Evolutionary conservation across 2,113 vertebrate species (phyloP).

Genomic region (Solea solea): DNA sequence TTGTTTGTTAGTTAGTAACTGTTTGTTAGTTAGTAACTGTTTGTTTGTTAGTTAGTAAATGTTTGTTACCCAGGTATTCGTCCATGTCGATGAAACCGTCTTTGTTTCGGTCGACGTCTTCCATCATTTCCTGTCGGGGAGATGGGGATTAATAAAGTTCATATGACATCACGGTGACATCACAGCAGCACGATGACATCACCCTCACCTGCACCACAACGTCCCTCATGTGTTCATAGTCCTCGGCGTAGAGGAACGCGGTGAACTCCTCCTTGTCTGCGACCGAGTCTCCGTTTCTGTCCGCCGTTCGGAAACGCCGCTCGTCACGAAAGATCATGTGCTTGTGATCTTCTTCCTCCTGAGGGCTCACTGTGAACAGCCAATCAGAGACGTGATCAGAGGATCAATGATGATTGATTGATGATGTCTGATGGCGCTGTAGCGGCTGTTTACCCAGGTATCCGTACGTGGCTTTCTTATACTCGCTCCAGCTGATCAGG

Average conservation of each 20-base stretch:
- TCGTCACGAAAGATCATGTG: slow-evolving; percentile 92
- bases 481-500: slow-evolving; percentile 87
- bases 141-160: too few relatives aligned
- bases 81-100: slow-evolving; percentile 92
- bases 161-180: background rate
- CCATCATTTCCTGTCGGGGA: slow-evolving; percentile 90
- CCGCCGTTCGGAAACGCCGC: slow-evolving; percentile 88
- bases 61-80: slow-evolving; percentile 89
- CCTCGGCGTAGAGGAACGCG: slow-evolving; percentile 92
- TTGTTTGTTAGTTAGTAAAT: too few relatives aligned
- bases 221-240: slow-evolving; percentile 93
- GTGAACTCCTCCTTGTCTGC: slow-evolving; percentile 91
- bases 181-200: background rate
- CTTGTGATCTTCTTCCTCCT: slow-evolving; percentile 88
- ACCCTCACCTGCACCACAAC: slow-evolving; percentile 88
- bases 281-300: slow-evolving; percentile 85
- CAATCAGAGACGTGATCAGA: background rate
- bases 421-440: background rate
- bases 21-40: too few relatives aligned
- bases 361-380: slow-evolving; percentile 72
- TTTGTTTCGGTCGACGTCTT: slow-evolving; percentile 94
- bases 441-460: slow-evolving; percentile 82
- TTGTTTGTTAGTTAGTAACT: too few relatives aligned
- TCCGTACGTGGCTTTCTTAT: slow-evolving; percentile 87
- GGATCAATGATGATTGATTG: background rate